These are phyloP conservation scores for Orcinus orca DNA, from an alignment of 2,113 vertebrate genomes.

Conservation along the genomic window DNA sequence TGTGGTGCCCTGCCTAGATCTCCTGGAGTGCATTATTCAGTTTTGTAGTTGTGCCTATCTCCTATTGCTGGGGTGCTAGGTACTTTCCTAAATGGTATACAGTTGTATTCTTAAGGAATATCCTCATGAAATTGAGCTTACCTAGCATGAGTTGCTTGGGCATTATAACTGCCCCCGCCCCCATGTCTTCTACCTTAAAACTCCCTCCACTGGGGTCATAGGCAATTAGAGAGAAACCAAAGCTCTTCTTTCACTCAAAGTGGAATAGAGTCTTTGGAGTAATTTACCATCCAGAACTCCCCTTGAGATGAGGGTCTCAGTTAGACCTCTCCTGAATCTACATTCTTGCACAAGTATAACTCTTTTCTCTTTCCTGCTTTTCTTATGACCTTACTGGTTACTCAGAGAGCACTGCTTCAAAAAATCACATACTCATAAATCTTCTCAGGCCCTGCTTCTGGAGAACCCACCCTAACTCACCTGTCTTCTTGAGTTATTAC, in stretches of 20 bases:
- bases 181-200: neutral
- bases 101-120: neutral
- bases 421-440: neutral
- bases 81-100: neutral
- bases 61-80: neutral
- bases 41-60: accelerated
- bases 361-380: neutral
- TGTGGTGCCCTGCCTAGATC: too few species aligned
- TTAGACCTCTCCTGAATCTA: neutral
- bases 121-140: neutral
- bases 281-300: neutral
- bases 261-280: neutral
- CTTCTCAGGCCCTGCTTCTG: neutral
- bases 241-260: neutral
- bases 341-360: neutral
- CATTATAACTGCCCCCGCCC: neutral
- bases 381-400: neutral
- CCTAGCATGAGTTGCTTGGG: neutral
- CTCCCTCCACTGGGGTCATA: neutral
- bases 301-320: neutral
- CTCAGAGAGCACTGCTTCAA: neutral
- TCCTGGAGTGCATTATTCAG: neutral
- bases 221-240: neutral
- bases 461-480: neutral
- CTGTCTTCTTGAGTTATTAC: neutral